Evolutionary conservation across 2,797 vertebrate species (phyloP).

Genomic region (Sus cebifrons): DNA sequence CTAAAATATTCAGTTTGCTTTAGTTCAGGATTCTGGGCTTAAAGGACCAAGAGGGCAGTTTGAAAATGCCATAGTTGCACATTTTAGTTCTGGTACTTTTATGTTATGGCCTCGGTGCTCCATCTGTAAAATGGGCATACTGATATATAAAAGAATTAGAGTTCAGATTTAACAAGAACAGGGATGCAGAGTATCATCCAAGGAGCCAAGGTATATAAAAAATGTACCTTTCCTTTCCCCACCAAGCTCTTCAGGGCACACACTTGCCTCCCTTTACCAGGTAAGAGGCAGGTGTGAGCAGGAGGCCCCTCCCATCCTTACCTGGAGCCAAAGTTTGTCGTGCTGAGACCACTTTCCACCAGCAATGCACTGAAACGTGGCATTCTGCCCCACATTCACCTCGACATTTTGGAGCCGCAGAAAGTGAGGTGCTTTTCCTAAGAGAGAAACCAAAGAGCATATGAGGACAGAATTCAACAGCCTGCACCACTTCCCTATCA

Average conservation of each 20-base stretch:
- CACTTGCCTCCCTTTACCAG: neutral
- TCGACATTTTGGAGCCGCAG: constrained; percentile 98
- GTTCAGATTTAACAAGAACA: neutral
- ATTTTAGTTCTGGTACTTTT: constrained; percentile 24
- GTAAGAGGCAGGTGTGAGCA: neutral
- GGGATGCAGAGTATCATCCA: neutral
- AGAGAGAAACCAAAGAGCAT: constrained; percentile 80
- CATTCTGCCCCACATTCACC: constrained; percentile 98
- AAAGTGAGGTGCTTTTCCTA: constrained; percentile 98
- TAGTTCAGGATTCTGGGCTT: neutral
- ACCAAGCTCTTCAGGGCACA: neutral
- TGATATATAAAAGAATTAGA: neutral
- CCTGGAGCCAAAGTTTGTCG: constrained; percentile 96
- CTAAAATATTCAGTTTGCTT: neutral
- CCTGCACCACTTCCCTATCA: neutral
- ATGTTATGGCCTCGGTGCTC: neutral
- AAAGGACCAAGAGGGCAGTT: neutral
- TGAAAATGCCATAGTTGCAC: neutral
- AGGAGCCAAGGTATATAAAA: constrained; percentile 21
- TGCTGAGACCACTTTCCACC: constrained; percentile 99
- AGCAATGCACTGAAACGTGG: constrained; percentile 97
- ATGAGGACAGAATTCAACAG: constrained; percentile 4
- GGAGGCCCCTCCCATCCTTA: constrained; percentile 71
- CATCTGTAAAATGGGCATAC: neutral
- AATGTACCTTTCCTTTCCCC: neutral